Conservation (phyloP, 2,113 vertebrate species). For the Corvus hawaiiensis region DNA sequence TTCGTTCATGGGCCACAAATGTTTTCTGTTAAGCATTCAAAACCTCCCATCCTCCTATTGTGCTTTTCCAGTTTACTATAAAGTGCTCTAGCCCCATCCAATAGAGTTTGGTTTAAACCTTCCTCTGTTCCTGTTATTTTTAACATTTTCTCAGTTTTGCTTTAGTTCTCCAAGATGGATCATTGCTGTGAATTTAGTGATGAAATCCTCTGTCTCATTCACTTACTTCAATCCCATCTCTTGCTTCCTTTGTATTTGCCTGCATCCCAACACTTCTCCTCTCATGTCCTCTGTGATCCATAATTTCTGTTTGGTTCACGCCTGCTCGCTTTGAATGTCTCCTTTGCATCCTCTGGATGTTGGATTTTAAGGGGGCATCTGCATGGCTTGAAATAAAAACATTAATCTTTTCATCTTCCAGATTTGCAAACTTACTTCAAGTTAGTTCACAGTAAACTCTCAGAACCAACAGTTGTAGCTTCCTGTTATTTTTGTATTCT, state of each 20-base stretch:
- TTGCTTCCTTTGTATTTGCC: background rate
- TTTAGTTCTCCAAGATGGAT: background rate
- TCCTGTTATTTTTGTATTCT: background rate
- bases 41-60: background rate
- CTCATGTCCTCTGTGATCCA: accelerated
- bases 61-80: background rate
- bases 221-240: background rate
- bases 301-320: background rate
- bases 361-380: background rate
- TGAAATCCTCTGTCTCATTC: background rate
- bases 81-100: background rate
- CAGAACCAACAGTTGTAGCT: background rate
- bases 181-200: background rate
- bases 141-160: background rate
- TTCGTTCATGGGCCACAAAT: constrained; percentile 21
- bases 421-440: background rate
- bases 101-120: background rate
- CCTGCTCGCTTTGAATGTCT: background rate
- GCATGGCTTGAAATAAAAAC: background rate
- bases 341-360: background rate
- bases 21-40: background rate
- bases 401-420: background rate
- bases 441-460: background rate
- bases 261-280: background rate
- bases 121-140: background rate